A percentile compares a stretch with the other conserved stretches of the same genome.
Conservation (phyloP, 2,888 invertebrate species). For the Andrena minutula region DNA sequence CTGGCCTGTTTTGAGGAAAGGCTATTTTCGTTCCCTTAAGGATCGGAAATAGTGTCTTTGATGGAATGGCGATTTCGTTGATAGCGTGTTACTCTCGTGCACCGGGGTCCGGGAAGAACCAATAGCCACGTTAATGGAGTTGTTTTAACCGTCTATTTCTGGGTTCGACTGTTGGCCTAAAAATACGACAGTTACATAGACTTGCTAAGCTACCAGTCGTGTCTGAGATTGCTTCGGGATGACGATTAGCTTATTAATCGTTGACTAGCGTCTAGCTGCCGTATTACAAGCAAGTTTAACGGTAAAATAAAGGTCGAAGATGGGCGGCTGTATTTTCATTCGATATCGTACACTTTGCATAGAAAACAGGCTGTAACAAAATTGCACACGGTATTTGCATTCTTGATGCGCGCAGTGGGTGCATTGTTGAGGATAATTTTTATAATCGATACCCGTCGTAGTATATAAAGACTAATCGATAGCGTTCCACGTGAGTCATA, state of each 20-base stretch:
- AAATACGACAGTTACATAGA: conserved; percentile 59
- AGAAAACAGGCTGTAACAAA: neutral
- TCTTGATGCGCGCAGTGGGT: neutral
- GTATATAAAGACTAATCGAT: conserved; percentile 58
- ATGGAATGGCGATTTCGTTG: neutral
- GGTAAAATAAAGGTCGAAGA: neutral
- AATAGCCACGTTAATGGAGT: conserved; percentile 66
- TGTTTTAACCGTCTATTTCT: conserved; percentile 70
- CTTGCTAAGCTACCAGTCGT: conserved; percentile 4
- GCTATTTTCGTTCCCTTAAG: conserved; percentile 28
- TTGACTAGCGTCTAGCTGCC: too few species aligned
- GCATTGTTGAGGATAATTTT: conserved; percentile 40
- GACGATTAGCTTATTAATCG: conserved; percentile 1
- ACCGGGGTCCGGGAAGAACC: conserved; percentile 49
- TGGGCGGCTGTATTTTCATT: too few species aligned
- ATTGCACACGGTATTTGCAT: neutral
- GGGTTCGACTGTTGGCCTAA: conserved; percentile 58
- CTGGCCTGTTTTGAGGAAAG: conserved; percentile 20
- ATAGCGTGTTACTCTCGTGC: conserved; percentile 20
- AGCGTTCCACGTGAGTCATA: conserved; percentile 46
- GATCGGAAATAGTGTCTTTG: conserved; percentile 18
- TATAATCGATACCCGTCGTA: conserved; percentile 31
- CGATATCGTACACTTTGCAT: too few species aligned
- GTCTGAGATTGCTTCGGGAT: neutral
- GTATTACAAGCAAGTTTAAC: neutral